Evolutionary conservation across 2,888 invertebrate species (phyloP), one percentile per base, ranked within the genome.

Genomic region (Ephialtes manifestator): DNA sequence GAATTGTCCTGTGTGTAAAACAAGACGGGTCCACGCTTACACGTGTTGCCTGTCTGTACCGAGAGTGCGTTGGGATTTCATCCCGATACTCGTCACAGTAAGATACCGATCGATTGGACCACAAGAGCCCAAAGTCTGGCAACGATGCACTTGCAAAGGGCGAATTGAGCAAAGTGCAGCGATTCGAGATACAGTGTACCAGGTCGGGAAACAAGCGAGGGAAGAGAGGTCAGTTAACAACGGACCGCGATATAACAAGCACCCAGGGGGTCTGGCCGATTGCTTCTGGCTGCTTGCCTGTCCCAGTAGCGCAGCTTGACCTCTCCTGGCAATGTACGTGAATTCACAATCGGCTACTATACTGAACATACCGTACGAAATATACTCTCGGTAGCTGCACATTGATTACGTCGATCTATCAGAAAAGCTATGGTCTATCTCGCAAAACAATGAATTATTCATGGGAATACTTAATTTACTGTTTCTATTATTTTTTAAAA

Each of bases 211-310:
- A 63, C 20, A 65, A 65, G 67, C 48, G 60, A 28, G 18, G 35
- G 67, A 43, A 58, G 65, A 63, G 75, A 78, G 85, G 68, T 81
- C 68, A 81, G 81, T 81, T 84, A 80, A 86, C 86, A 86, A 81
- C 77, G 83, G 55, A 48, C 72, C 71, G 86, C 83, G 84, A 79
- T 86, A 86, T 85, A 86, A 87, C 88, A 88, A 87, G 87, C 85
- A 82, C 85, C 87, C 85, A 79, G 88, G 87, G 80, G 86, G 84
- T 78, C 85, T 82, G 85, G 58, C 80, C 86, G 86, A 88, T 88
- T 72, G 82, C 76, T 72, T 35, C 76, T 85, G 82, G 85, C 79
- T 82, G 76, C 75, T 81, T 76, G 79, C 67, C 71, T 11, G 75
- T 51, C 65, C 13, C 75, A 67, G 58, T 85, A 84, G 78, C 75